Evolutionary conservation across 2,888 invertebrate species (phyloP), one percentile per base, ranked within the genome.

Genomic region (Kryphioiulus occultus): DNA sequence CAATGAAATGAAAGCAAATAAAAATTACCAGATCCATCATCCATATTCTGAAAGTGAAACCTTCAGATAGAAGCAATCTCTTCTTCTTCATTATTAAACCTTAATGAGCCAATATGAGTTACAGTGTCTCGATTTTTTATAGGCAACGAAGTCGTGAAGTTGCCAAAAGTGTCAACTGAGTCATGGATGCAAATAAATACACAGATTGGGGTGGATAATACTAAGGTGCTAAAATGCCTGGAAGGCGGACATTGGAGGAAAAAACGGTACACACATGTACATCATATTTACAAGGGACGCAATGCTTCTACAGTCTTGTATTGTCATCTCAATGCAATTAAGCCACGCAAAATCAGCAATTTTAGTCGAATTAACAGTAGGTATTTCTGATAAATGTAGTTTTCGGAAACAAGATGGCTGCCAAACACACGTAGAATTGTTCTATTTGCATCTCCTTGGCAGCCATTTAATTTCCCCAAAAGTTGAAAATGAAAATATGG

Each of bases 211-310:
- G 10, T 32, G 78, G 78, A 78, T 78, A 78, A 78, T 78, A 78
- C 78, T 78, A 78, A 78, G 30, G 78, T 78, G 30, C 78, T 78
- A 78, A 78, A 78, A 78, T 32, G 78, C 78, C 78, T 78, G 30
- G 30, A 78, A 30, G 78, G 78, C 78, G 30, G 78, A 78, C 78
- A 78, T 30, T 78, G 3, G 78, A 78, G 30, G 78, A 78, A 78
- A 68, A 78, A 78, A 78, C 78, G 78, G 78, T 78, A 78, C 78
- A 78, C 78, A 78, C 78, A 78, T 78, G 78, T 78, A 78, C 78
- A 78, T 78, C 12, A 78, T 78, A 78, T 78, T 78, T 78, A 78
- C 78, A 78, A 78, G 78, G 78, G 78, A 78, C 78, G 78, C 78
- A 78, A 78, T 78, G 78, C 78, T 78, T 32, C 78, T 78, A 30